These are phyloP conservation scores for Intellagama lesueurii DNA, from an alignment of 2,797 vertebrate species.

Conservation along the genomic window DNA sequence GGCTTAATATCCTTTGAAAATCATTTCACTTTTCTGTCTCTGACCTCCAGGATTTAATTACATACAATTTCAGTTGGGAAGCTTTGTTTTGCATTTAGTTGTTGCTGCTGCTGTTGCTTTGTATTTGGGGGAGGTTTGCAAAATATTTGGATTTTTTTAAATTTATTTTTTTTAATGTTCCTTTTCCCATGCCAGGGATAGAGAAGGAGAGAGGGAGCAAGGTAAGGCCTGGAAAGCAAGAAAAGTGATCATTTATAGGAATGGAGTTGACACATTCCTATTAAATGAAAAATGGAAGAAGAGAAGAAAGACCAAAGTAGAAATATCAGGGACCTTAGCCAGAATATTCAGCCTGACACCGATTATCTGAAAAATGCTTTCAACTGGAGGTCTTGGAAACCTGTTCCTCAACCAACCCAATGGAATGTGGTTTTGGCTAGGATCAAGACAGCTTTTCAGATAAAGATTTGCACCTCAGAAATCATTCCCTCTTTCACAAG, in stretches of 20 bases:
- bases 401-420: background rate
- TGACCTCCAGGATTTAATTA: too few relatives aligned
- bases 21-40: too few relatives aligned
- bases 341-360: constrained; percentile 24
- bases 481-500: background rate
- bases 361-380: constrained; percentile 47
- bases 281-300: background rate
- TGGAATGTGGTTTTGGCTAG: constrained; percentile 33
- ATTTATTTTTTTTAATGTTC: background rate
- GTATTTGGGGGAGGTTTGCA: too few relatives aligned
- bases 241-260: background rate
- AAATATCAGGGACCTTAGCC: background rate
- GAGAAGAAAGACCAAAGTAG: background rate
- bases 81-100: too few relatives aligned
- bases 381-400: constrained; percentile 28
- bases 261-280: background rate
- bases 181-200: background rate
- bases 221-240: background rate
- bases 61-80: too few relatives aligned
- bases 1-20: too few relatives aligned
- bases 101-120: too few relatives aligned
- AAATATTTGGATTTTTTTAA: too few relatives aligned
- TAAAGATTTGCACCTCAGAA: constrained; percentile 14
- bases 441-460: constrained; percentile 3
- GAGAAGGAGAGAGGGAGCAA: background rate